phyloP scores from a whole-genome alignment of 2,888 invertebrate genomes.

The Lordiphosa andalusiaca region DNA sequence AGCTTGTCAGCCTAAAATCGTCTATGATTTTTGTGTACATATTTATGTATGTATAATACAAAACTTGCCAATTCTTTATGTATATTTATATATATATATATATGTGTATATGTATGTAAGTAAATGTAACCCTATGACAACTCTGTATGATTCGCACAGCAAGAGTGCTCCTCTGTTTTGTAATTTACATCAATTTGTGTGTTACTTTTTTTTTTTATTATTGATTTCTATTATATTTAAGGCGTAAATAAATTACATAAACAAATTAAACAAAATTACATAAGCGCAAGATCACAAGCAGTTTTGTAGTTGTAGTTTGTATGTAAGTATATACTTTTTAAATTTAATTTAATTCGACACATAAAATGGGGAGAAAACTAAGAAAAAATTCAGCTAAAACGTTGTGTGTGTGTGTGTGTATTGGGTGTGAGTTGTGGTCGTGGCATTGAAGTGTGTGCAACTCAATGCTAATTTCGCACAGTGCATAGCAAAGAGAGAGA shows the following conservation, averaged over 20 bases:
- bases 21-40: constrained; percentile 9
- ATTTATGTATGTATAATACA: constrained; percentile 4
- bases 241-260: constrained; percentile 39
- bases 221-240: constrained; percentile 3
- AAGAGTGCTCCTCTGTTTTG: constrained; percentile 10
- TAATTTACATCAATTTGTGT: constrained; percentile 16
- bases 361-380: constrained; percentile 25
- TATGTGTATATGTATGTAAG: constrained; percentile 10
- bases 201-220: constrained; percentile 11
- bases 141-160: no score
- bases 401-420: constrained; percentile 34
- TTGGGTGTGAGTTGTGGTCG: constrained; percentile 5
- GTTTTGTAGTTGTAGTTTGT: constrained; percentile 37
- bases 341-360: constrained; percentile 32
- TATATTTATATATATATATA: neutral
- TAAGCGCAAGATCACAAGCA: constrained; percentile 69
- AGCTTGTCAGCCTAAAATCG: constrained; percentile 4
- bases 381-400: constrained; percentile 67
- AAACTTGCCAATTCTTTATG: no score
- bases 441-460: constrained; percentile 25
- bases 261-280: constrained; percentile 27
- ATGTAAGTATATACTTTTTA: constrained; percentile 24
- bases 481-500: constrained; percentile 12
- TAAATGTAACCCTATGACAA: constrained; percentile 1
- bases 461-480: constrained; percentile 48